Evolutionary conservation across 2,113 vertebrate species (phyloP).

Genomic region (Pterophyllum scalare): DNA sequence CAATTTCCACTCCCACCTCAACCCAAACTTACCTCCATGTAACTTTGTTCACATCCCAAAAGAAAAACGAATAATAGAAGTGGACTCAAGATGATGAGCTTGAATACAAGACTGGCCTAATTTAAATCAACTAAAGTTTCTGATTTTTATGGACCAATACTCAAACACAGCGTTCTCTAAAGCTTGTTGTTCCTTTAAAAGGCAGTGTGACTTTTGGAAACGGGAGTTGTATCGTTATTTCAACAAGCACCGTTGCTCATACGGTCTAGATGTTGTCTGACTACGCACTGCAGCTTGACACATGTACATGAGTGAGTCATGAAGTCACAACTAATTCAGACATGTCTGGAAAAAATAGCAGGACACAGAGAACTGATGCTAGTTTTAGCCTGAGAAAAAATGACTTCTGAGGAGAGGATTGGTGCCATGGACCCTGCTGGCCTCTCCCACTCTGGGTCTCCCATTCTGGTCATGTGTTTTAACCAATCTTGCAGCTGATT

Average conservation of each 20-base stretch:
- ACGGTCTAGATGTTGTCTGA: neutral
- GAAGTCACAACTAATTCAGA: neutral
- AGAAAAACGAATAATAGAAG: neutral
- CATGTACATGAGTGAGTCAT: neutral
- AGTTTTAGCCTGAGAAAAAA: neutral
- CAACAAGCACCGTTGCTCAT: neutral
- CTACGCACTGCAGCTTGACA: neutral
- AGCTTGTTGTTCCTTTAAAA: neutral
- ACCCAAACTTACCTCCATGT: neutral
- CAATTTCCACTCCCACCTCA: fast-evolving
- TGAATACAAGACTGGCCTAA: neutral
- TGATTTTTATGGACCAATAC: too few species aligned
- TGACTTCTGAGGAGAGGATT: neutral
- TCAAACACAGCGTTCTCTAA: fast-evolving
- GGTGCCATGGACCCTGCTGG: neutral
- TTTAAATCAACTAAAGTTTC: neutral
- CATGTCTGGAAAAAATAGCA: neutral
- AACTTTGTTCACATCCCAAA: neutral
- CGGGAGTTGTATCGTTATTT: neutral
- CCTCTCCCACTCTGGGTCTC: too few species aligned
- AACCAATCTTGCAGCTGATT: too few species aligned
- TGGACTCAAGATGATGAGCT: neutral
- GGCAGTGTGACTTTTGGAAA: neutral
- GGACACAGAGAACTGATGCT: neutral
- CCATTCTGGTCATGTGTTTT: too few species aligned